Percentiles rank a stretch among this genome's conserved stretches.
Conservation (phyloP, 2,888 invertebrate species). For the Leucophenga montana region DNA sequence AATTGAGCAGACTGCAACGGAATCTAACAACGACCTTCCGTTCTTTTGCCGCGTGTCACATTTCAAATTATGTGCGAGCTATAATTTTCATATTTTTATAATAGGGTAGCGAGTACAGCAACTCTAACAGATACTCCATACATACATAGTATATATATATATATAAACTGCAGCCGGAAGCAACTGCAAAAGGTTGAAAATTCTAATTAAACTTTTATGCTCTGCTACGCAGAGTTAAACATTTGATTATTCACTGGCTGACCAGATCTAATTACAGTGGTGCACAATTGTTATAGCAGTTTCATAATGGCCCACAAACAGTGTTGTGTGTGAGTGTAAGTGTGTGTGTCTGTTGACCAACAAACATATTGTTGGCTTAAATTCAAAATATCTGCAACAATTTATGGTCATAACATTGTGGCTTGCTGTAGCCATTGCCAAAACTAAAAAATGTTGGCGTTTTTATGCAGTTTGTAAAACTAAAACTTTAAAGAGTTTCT, state of each 20-base stretch:
- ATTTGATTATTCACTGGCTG: slow-evolving; percentile 59
- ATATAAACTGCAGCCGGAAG: slow-evolving; percentile 17
- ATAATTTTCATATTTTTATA: slow-evolving; percentile 19
- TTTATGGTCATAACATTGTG: slow-evolving; percentile 52
- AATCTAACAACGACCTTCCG: no score
- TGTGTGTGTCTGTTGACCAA: slow-evolving; percentile 45
- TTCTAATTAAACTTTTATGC: slow-evolving; percentile 57
- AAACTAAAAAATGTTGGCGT: slow-evolving; percentile 3
- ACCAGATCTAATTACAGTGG: slow-evolving; percentile 54
- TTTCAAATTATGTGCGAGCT: slow-evolving; percentile 24
- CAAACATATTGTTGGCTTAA: slow-evolving; percentile 65
- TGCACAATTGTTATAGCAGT: slow-evolving; percentile 12
- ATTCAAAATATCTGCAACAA: slow-evolving; percentile 58
- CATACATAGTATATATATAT: no score
- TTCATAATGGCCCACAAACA: slow-evolving; percentile 14
- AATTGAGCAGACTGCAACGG: slow-evolving; percentile 16
- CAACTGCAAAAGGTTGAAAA: slow-evolving; percentile 39
- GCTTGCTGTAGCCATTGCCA: slow-evolving; percentile 15
- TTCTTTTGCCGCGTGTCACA: slow-evolving; percentile 23
- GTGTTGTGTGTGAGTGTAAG: slow-evolving; percentile 4
- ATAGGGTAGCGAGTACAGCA: background rate
- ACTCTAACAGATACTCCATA: background rate
- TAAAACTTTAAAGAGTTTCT: no score
- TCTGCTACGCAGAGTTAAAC: slow-evolving; percentile 53
- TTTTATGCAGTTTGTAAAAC: no score